Evolutionary conservation across 2,113 vertebrate genomes (phyloP), one percentile per base, ranked within the genome.

Genomic region (Grammomys dolichurus): DNA sequence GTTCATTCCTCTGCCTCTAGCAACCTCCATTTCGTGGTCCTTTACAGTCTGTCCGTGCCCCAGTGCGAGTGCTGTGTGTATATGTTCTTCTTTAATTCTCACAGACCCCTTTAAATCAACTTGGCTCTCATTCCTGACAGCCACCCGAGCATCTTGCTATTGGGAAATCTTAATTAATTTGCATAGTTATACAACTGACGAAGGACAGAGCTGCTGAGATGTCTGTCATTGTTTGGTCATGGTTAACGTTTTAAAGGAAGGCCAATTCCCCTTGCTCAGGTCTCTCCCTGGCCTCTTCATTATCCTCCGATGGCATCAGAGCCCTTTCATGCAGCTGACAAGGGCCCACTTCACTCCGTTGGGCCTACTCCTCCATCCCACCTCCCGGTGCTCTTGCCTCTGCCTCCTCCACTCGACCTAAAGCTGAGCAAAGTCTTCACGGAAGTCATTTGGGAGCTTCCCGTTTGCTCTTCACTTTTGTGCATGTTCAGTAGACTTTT

Each of bases 281-380:
- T n/a, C 76, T 24, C 60, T 33, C 48, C 14, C 60, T 92, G 46
- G 78, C n/a, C 31, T 26, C 78, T n/a, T 90, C 63, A 1, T 36
- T 73, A 54, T 82, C 48, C 17, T 63, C 22, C 0, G 2, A 46
- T 48, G 56, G 77, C 46, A 63, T 54, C 28, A 16, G 56, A 43
- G 24, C 36, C 72, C 65, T 96, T 95, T 92, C 82, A 93, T 77
- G 51, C 94, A 6, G 0, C 78, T 94, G 20, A 86, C 89, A 90
- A 91, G 95, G 87, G 51, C 51, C 48, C 60, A 8, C 36, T 4
- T 70, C 63, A 72, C 7, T 11, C 26, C 31, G 60, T 36, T 46
- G 80, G 31, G 5, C 81, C 78, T 60, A 16, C 22, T 75, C 88
- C 72, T 48, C 51, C 48, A 85, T 19, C 40, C 67, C n/a, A 1